Percentiles rank a stretch among this genome's conserved stretches.
These are phyloP conservation scores for zebrafish (Danio rerio) DNA, from an alignment of 2,113 vertebrate genomes.

Conservation along the genomic window DNA sequence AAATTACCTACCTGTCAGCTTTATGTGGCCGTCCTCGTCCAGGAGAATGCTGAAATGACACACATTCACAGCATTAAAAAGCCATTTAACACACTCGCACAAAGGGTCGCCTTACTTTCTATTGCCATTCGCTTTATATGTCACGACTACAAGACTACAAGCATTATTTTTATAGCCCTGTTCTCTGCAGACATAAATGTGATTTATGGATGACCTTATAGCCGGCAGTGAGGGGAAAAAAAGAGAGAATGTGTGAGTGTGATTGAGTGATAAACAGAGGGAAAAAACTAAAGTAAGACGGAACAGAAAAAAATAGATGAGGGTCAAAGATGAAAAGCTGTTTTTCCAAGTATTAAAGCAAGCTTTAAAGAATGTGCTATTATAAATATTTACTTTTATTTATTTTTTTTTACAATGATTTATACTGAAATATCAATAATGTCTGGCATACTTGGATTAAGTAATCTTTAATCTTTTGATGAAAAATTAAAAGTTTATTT, in stretches of 20 bases:
- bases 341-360: too few relatives aligned
- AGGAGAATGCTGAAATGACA: slow-evolving; percentile 83
- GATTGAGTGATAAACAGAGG: background rate
- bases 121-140: slow-evolving; percentile 39
- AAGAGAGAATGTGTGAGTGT: background rate
- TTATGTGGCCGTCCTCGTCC: slow-evolving; percentile 88
- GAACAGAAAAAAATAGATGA: background rate
- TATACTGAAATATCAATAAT: too few relatives aligned
- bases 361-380: too few relatives aligned
- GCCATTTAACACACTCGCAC: slow-evolving; percentile 63
- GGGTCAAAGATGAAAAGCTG: too few relatives aligned
- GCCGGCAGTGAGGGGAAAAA: background rate
- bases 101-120: background rate
- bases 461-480: too few relatives aligned
- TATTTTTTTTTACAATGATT: too few relatives aligned
- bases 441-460: too few relatives aligned
- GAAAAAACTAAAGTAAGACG: background rate
- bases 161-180: slow-evolving; percentile 23
- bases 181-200: slow-evolving; percentile 33
- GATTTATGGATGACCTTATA: slow-evolving; percentile 41
- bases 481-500: too few relatives aligned
- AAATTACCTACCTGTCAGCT: slow-evolving; percentile 82
- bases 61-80: slow-evolving; percentile 77
- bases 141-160: background rate
- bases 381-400: too few relatives aligned